Percentiles rank a stretch among this genome's conserved stretches.
These are phyloP conservation scores for Streptopelia turtur DNA, from an alignment of 2,797 vertebrate species.

Conservation along the genomic window DNA sequence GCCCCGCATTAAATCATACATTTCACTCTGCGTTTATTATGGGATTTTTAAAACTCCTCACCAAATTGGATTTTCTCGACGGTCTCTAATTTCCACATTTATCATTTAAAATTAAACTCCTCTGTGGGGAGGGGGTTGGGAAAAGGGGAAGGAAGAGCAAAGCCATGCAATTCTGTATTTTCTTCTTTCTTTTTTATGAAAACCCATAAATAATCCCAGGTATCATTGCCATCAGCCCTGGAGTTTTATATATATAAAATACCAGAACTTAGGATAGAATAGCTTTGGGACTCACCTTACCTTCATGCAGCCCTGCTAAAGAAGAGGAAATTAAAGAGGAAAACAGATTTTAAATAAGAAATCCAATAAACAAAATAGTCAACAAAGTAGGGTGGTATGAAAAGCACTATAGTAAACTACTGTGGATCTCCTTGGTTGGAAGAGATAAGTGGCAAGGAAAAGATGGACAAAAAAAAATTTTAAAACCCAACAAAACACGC, in stretches of 20 bases:
- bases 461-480: neutral
- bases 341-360: conserved; percentile 65
- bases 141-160: conserved; percentile 65
- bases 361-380: conserved; percentile 47
- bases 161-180: conserved; percentile 73
- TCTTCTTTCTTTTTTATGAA: conserved; percentile 78
- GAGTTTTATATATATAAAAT: conserved; percentile 59
- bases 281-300: conserved; percentile 48
- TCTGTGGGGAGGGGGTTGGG: conserved; percentile 72
- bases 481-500: neutral
- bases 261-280: conserved; percentile 52
- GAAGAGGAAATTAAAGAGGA: conserved; percentile 45
- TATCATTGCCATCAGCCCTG: conserved; percentile 67
- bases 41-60: conserved; percentile 87
- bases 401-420: conserved; percentile 18
- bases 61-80: conserved; percentile 95
- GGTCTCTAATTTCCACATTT: conserved; percentile 95
- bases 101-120: conserved; percentile 96
- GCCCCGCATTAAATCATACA: conserved; percentile 91
- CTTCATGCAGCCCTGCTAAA: conserved; percentile 29
- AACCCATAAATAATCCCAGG: conserved; percentile 80
- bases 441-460: neutral
- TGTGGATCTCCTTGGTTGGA: neutral
- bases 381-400: neutral
- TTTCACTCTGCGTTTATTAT: conserved; percentile 86